A percentile compares a stretch with the other conserved stretches of the same genome.
Conservation (phyloP, 2,797 vertebrate genomes). For the Zenarchopterus dispar region DNA sequence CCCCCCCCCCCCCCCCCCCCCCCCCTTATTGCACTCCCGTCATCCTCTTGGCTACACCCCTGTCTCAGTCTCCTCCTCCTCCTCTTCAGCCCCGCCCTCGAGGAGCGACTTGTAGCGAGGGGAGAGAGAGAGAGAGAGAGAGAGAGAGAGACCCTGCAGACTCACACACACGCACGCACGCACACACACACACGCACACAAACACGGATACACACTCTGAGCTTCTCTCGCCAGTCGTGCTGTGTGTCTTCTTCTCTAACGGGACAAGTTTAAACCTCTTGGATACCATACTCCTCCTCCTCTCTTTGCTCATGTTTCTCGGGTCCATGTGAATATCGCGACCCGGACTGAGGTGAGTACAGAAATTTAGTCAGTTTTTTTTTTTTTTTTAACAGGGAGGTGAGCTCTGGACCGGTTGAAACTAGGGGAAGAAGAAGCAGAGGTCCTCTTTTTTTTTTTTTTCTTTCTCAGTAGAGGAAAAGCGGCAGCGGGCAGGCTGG, state of each 20-base stretch:
- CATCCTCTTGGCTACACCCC: constrained; percentile 17
- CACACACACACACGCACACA: constrained; percentile 31
- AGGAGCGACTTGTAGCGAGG: constrained; percentile 60
- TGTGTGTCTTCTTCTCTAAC: constrained; percentile 51
- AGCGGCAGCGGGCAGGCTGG: constrained; percentile 28
- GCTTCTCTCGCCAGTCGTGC: constrained; percentile 42
- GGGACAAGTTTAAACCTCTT: constrained; percentile 68
- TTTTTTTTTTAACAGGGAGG: constrained; percentile 19
- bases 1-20: constrained; percentile 1
- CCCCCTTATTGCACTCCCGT: constrained; percentile 28
- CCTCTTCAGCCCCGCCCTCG: constrained; percentile 70
- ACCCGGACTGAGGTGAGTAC: constrained; percentile 67
- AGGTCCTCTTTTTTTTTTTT: constrained; percentile 3
- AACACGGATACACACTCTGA: constrained; percentile 12
- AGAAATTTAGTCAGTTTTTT: constrained; percentile 27
- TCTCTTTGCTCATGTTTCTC: constrained; percentile 11
- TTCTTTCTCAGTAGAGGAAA: constrained; percentile 27
- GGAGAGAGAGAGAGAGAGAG: constrained; percentile 17
- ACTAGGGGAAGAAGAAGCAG: constrained; percentile 37
- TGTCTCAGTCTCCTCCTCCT: constrained; percentile 68
- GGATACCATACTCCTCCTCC: constrained; percentile 38
- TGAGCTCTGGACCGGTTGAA: constrained; percentile 35
- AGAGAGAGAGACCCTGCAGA: constrained; percentile 48
- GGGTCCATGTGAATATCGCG: constrained; percentile 54
- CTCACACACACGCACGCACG: constrained; percentile 33